Conservation (phyloP, 2,888 invertebrate species). For the Mimachlamys varia region DNA sequence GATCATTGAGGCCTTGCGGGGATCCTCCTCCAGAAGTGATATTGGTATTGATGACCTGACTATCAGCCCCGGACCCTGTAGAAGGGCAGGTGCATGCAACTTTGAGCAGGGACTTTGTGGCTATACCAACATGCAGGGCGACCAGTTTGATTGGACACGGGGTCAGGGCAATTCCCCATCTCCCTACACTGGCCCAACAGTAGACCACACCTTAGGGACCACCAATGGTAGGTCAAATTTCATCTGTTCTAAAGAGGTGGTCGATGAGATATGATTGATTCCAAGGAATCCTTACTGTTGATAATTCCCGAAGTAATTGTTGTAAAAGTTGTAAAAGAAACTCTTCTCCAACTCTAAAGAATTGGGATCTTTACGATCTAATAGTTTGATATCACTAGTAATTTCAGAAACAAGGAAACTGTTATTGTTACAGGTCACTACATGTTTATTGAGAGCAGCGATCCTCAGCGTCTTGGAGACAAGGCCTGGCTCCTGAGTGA, state of each 20-base stretch:
- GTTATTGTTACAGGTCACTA: conserved; percentile 65
- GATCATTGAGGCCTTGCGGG: conserved; percentile 69
- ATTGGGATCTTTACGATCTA: no score
- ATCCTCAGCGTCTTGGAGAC: conserved; percentile 60
- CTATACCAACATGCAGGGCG: conserved; percentile 66
- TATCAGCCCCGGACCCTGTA: conserved; percentile 68
- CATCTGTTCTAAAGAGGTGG: no score
- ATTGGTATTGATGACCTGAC: conserved; percentile 76
- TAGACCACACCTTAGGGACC: conserved; percentile 71
- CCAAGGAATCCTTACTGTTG: no score
- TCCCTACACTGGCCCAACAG: conserved; percentile 65
- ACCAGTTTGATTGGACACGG: conserved; percentile 73
- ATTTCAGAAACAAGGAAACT: no score
- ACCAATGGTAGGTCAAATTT: conserved; percentile 54
- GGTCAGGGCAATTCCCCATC: conserved; percentile 63
- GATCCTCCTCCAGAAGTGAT: conserved; percentile 64
- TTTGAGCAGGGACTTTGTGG: conserved; percentile 73
- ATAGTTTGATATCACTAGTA: no score
- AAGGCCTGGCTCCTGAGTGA: conserved; percentile 73
- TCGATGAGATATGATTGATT: no score
- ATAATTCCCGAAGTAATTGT: no score
- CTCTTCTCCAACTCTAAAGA: no score
- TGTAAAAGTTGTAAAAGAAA: no score
- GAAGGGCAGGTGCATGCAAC: conserved; percentile 68
- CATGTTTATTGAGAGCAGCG: conserved; percentile 70